A percentile compares a stretch with the other conserved stretches of the same genome.
Conservation (phyloP, 2,113 vertebrate species). For the Chrysochloris asiatica region DNA sequence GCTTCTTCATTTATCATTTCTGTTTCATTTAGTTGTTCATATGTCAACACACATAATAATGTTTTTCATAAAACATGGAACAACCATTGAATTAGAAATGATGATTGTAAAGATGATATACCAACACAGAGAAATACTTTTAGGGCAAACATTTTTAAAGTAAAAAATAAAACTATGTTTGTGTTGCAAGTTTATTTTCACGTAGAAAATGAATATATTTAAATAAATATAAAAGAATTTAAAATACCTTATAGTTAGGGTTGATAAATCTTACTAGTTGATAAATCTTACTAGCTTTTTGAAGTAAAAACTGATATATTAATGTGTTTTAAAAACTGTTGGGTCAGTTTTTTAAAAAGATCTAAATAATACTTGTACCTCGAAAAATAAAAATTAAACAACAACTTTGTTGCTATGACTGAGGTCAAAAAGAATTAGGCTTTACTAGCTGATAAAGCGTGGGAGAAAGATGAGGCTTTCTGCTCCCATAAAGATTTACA, state of each 20-base stretch:
- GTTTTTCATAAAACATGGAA: slow-evolving; percentile 41
- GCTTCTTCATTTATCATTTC: slow-evolving; percentile 20
- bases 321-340: slow-evolving; percentile 19
- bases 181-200: slow-evolving; percentile 21
- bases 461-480: too few species aligned
- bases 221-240: slow-evolving; percentile 11
- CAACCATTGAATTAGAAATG: not conserved
- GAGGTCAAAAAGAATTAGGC: not conserved
- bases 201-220: slow-evolving; percentile 17
- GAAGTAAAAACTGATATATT: slow-evolving; percentile 10
- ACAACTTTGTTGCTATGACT: not conserved
- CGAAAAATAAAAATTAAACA: slow-evolving; percentile 16
- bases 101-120: slow-evolving; percentile 15
- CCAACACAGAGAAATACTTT: not conserved
- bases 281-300: not conserved
- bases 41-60: not conserved
- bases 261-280: too few species aligned
- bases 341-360: not conserved
- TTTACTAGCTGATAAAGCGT: too few species aligned
- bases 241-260: not conserved
- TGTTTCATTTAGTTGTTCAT: not conserved
- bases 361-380: not conserved
- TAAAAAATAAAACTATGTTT: slow-evolving; percentile 6
- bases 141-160: slow-evolving; percentile 24
- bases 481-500: too few species aligned